Conservation (phyloP, 2,888 invertebrate genomes). For the Eupeodes latifasciatus region DNA sequence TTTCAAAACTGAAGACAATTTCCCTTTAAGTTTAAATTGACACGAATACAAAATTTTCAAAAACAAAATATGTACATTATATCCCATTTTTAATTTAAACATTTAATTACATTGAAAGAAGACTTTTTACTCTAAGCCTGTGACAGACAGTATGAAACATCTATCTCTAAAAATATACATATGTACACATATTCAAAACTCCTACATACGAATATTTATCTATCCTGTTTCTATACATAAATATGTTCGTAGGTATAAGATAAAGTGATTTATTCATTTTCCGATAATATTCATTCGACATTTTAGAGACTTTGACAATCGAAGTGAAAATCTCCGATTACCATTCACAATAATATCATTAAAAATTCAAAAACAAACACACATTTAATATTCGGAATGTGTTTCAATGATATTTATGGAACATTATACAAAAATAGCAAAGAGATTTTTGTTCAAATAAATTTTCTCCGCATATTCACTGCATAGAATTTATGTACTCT, state of each 20-base stretch:
- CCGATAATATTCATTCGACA: slow-evolving; percentile 1
- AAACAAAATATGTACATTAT: too few species aligned
- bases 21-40: too few species aligned
- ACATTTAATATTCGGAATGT: neutral
- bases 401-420: neutral
- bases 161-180: too few species aligned
- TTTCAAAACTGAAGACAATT: too few species aligned
- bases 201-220: neutral
- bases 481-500: neutral
- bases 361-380: slow-evolving; percentile 5
- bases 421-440: neutral
- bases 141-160: too few species aligned
- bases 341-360: slow-evolving; percentile 7
- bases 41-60: too few species aligned
- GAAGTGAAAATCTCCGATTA: slow-evolving; percentile 5
- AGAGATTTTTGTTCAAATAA: neutral
- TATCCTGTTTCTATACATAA: neutral
- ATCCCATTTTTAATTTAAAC: too few species aligned
- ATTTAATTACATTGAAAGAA: too few species aligned
- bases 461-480: neutral
- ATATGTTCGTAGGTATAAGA: neutral
- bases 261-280: slow-evolving; percentile 4
- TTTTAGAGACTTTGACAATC: neutral
- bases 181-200: too few species aligned
- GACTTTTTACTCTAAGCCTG: too few species aligned